Percentiles rank a stretch among this genome's conserved stretches.
Conservation (phyloP, 2,113 vertebrate species). For the Sturnira hondurensis region DNA sequence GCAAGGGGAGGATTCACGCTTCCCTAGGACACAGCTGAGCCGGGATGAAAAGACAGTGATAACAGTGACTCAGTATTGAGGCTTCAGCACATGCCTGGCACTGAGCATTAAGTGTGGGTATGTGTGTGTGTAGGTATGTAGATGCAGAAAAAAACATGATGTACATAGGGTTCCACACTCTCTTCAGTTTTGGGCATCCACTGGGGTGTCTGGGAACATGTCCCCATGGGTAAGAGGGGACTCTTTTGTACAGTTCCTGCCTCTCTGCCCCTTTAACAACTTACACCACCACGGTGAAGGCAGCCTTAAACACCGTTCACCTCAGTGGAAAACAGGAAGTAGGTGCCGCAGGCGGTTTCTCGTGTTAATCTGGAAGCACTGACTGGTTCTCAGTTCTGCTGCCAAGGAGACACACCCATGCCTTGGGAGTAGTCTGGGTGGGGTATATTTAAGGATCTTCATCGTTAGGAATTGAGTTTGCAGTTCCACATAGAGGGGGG, state of each 20-base stretch:
- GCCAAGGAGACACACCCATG: background rate
- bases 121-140: background rate
- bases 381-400: background rate
- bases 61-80: background rate
- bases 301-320: background rate
- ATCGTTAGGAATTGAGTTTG: background rate
- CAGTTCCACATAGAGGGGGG: rapidly evolving
- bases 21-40: background rate
- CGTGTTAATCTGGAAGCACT: background rate
- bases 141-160: too few relatives aligned
- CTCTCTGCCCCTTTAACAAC: background rate
- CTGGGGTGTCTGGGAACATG: too few relatives aligned
- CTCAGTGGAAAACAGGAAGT: background rate
- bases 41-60: background rate
- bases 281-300: background rate
- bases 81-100: background rate
- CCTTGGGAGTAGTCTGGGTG: background rate
- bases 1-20: background rate
- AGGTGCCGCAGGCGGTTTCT: background rate
- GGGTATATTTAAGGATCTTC: background rate
- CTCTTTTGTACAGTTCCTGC: background rate
- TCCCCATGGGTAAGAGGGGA: background rate
- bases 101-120: background rate
- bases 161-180: too few relatives aligned
- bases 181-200: background rate